Evolutionary conservation across 2,888 invertebrate genomes (phyloP), one percentile per base, ranked within the genome.

Genomic region (Dicyrtomina minuta): DNA sequence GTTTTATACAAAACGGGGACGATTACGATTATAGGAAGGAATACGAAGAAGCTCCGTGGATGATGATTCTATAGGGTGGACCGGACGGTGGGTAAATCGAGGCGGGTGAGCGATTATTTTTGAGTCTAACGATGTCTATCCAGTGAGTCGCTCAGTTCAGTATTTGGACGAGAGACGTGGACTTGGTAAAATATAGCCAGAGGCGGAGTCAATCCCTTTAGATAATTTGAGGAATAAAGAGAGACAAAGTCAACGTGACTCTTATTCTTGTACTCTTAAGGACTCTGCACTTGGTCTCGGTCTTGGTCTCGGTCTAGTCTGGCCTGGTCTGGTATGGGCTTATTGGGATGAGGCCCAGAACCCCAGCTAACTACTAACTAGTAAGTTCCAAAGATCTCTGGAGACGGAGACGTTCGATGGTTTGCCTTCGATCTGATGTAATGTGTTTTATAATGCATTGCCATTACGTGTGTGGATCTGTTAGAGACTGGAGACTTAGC

Each of bases 141-240:
- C 17, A 12, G 51, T n/a, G 17, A 2, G 41, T 41, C 4, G 46
- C n/a, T 49, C n/a, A 17, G 51, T 46, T 49, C 15, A 56, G n/a
- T 20, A n/a, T n/a, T 62, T 49, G 24, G 59, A 41, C 6, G 24
- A 56, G 58, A 58, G 56, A 56, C 44, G n/a, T n/a, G n/a, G n/a
- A n/a, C n/a, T n/a, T n/a, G n/a, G n/a, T n/a, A n/a, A n/a, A 26
- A n/a, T 49, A 22, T 6, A 15, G 43, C 71, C 49, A n/a, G 33
- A 71, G 71, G 67, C 67, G 67, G 71, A 64, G 64, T 51, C 51
- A 51, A 51, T 20, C 20, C 8, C 17, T 26, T 49, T 15, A 49
- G 62, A 62, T 64, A 64, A 64, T 64, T 64, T 46, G 51, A 64
- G 51, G 64, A 64, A 64, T 43, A 58, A 8, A 33, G 33, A 33